Evolutionary conservation across 2,888 invertebrate genomes (phyloP).

Genomic region (Cyrtodaria siliqua): DNA sequence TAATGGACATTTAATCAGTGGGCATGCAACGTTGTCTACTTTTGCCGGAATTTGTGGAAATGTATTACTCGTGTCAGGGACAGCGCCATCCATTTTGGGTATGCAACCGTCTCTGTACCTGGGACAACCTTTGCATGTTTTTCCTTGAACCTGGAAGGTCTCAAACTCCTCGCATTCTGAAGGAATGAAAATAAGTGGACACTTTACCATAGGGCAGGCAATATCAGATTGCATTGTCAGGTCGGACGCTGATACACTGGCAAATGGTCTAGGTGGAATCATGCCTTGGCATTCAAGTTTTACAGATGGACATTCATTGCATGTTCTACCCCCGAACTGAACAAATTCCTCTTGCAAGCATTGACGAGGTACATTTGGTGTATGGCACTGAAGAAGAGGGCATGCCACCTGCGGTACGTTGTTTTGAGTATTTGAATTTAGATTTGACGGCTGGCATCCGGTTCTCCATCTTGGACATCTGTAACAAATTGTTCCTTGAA

Average conservation of each 20-base stretch:
- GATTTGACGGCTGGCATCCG: slow-evolving; percentile 28
- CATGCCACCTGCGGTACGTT: neutral
- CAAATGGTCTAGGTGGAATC: slow-evolving; percentile 32
- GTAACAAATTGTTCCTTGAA: slow-evolving; percentile 34
- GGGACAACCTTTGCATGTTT: slow-evolving; percentile 36
- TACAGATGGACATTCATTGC: slow-evolving; percentile 45
- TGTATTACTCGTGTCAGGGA: too few relatives aligned
- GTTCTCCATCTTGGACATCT: slow-evolving; percentile 38
- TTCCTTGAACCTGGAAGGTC: slow-evolving; percentile 22
- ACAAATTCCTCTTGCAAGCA: slow-evolving; percentile 25
- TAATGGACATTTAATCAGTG: too few relatives aligned
- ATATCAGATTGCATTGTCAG: slow-evolving; percentile 7
- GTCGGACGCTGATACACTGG: slow-evolving; percentile 11
- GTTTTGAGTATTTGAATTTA: neutral
- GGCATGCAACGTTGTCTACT: too few relatives aligned
- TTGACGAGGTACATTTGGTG: slow-evolving; percentile 3
- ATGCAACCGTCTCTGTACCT: slow-evolving; percentile 19
- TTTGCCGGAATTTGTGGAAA: too few relatives aligned
- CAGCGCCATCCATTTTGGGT: too few relatives aligned
- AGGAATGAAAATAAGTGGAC: slow-evolving; percentile 9
- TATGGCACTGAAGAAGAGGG: neutral
- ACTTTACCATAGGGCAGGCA: slow-evolving; percentile 25
- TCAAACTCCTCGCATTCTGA: slow-evolving; percentile 22
- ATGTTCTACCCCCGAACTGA: slow-evolving; percentile 31
- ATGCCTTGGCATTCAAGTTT: slow-evolving; percentile 29